A percentile compares a stretch with the other conserved stretches of the same genome.
These are phyloP conservation scores for Dicaeum eximium DNA, from an alignment of 2,113 vertebrate genomes.

Conservation along the genomic window DNA sequence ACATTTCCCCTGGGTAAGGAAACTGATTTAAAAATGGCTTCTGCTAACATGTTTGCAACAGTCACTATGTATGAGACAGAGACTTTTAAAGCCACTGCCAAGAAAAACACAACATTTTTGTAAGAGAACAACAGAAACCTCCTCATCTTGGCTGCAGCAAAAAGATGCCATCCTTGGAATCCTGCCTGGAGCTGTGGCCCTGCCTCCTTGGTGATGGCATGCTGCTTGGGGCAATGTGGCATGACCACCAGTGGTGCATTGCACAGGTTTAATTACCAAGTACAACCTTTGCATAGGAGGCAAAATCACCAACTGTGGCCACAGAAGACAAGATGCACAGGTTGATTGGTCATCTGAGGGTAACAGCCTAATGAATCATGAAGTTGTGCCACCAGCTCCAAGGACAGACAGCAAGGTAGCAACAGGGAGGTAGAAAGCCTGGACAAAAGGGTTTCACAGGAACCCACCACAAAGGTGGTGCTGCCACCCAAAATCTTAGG, in stretches of 20 bases:
- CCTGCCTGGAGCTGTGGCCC: rapidly evolving
- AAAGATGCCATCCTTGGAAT: background rate
- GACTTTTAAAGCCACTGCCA: constrained; percentile 9
- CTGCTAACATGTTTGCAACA: background rate
- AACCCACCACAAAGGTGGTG: background rate
- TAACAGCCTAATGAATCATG: background rate
- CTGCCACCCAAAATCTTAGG: background rate
- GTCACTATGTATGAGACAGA: background rate
- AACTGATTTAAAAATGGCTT: constrained; percentile 62
- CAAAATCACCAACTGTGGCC: background rate
- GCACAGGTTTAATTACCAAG: background rate
- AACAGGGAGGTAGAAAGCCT: background rate
- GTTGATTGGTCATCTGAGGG: background rate
- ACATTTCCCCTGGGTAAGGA: constrained; percentile 61
- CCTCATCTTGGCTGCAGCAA: background rate
- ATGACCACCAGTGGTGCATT: rapidly evolving
- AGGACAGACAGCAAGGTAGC: background rate
- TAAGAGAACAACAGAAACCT: background rate
- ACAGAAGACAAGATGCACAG: background rate
- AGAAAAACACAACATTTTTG: background rate
- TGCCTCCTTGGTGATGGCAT: background rate
- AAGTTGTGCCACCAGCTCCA: background rate
- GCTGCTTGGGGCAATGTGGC: background rate
- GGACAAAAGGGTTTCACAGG: background rate
- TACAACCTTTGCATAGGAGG: background rate